A percentile compares a stretch with the other conserved stretches of the same genome.
Evolutionary conservation across 2,113 vertebrate species (phyloP).

Genomic region (Carassius carassius): DNA sequence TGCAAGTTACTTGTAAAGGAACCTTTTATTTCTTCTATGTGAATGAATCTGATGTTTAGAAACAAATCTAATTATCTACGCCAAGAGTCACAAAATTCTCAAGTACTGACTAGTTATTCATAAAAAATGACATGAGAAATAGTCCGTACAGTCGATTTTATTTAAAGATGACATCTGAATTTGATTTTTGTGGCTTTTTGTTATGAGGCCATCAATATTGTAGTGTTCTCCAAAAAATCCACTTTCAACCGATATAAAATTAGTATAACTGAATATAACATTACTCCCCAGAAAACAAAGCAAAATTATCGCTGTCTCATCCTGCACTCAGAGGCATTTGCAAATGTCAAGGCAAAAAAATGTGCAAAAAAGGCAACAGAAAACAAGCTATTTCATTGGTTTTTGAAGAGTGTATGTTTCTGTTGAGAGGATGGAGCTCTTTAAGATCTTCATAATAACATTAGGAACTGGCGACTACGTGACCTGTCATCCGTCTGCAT

Average conservation of each 20-base stretch:
- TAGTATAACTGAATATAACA: too few species aligned
- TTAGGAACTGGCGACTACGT: slow-evolving; percentile 18
- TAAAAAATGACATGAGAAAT: background rate
- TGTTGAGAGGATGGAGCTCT: slow-evolving; percentile 5
- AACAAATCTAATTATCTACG: background rate
- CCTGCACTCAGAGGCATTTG: background rate
- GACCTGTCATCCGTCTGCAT: slow-evolving; percentile 35
- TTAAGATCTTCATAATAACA: slow-evolving; percentile 34
- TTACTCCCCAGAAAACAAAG: background rate
- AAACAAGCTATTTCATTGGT: background rate
- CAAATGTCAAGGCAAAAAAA: background rate
- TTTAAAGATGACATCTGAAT: background rate
- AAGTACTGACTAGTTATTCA: background rate
- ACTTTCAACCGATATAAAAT: background rate
- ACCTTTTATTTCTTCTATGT: background rate
- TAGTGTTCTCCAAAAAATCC: background rate
- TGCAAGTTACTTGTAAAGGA: background rate
- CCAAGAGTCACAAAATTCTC: background rate
- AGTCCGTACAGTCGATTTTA: background rate
- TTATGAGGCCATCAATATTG: background rate
- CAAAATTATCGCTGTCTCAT: background rate
- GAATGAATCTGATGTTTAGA: background rate
- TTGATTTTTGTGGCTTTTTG: background rate
- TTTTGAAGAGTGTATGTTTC: background rate
- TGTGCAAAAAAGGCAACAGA: background rate